phyloP scores from a whole-genome alignment of 2,888 invertebrate genomes.

The Meta bourneti region DNA sequence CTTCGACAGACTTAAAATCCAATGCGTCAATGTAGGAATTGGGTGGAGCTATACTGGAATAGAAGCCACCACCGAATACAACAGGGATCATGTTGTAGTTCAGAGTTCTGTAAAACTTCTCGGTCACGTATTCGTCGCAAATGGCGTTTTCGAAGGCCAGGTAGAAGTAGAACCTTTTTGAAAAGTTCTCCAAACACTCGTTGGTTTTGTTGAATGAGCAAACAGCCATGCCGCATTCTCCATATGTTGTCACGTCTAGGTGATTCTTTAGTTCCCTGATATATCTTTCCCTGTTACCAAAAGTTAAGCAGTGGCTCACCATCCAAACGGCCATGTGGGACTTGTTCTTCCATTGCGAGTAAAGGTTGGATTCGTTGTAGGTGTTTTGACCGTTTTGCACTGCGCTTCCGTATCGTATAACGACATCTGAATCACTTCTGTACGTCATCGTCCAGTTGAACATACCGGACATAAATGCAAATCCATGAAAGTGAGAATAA shows the following conservation, averaged over 20 bases:
- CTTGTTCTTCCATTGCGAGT: constrained; percentile 54
- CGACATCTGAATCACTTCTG: constrained; percentile 61
- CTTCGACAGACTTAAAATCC: constrained; percentile 58
- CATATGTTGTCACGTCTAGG: constrained; percentile 77
- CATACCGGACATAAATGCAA: constrained; percentile 50
- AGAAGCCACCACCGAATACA: constrained; percentile 77
- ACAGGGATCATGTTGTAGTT: constrained; percentile 75
- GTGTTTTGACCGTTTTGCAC: background rate
- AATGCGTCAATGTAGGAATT: constrained; percentile 80
- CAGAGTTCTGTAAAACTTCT: constrained; percentile 76
- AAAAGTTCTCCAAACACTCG: constrained; percentile 59
- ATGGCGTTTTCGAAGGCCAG: constrained; percentile 77
- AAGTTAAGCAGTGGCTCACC: constrained; percentile 78
- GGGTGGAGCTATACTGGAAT: constrained; percentile 79
- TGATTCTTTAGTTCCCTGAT: constrained; percentile 71
- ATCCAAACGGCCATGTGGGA: constrained; percentile 77
- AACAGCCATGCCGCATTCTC: constrained; percentile 75
- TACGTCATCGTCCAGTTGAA: constrained; percentile 76
- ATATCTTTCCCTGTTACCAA: constrained; percentile 76
- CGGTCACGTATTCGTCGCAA: constrained; percentile 77
- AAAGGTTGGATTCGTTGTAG: background rate
- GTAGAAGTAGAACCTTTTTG: constrained; percentile 74
- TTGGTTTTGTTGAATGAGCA: constrained; percentile 65
- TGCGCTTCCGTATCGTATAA: constrained; percentile 38
- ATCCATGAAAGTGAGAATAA: constrained; percentile 59